Conservation (phyloP, 2,888 invertebrate genomes). For the Pseudococcus jackbeardsleyi region DNA sequence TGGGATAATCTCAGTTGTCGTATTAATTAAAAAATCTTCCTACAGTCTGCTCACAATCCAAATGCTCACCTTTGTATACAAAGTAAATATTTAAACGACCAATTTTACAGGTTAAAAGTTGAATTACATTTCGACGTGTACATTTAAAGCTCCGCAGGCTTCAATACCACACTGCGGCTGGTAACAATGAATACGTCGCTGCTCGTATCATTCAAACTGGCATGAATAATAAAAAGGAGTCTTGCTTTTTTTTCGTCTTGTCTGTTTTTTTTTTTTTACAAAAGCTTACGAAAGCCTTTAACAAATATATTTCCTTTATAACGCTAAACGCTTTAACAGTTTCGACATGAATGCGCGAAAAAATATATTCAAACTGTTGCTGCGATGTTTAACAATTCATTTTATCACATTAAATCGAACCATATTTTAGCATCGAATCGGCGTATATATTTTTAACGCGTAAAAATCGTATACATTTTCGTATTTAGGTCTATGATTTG, state of each 20-base stretch:
- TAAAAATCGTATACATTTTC: too few species aligned
- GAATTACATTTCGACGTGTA: background rate
- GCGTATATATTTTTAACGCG: background rate
- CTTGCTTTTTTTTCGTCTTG: background rate
- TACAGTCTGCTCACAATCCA: background rate
- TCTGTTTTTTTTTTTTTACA: background rate
- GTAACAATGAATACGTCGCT: slow-evolving; percentile 34
- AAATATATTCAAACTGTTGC: slow-evolving; percentile 53
- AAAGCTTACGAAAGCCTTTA: slow-evolving; percentile 34
- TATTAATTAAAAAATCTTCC: slow-evolving; percentile 29
- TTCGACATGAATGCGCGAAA: slow-evolving; percentile 33
- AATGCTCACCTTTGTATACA: background rate
- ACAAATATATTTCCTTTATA: slow-evolving; percentile 53
- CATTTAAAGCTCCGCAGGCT: background rate
- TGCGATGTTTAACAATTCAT: slow-evolving; percentile 48
- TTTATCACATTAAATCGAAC: slow-evolving; percentile 45
- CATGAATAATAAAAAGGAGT: slow-evolving; percentile 44
- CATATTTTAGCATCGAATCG: slow-evolving; percentile 40
- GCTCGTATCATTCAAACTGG: slow-evolving; percentile 38
- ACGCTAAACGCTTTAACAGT: slow-evolving; percentile 43
- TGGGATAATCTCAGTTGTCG: background rate
- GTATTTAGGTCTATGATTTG: too few species aligned
- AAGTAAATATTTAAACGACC: slow-evolving; percentile 18
- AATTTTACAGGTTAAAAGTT: slow-evolving; percentile 9
- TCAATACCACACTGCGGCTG: background rate